Evolutionary conservation across 2,797 vertebrate genomes (phyloP).

Genomic region (Anniella stebbinsi): DNA sequence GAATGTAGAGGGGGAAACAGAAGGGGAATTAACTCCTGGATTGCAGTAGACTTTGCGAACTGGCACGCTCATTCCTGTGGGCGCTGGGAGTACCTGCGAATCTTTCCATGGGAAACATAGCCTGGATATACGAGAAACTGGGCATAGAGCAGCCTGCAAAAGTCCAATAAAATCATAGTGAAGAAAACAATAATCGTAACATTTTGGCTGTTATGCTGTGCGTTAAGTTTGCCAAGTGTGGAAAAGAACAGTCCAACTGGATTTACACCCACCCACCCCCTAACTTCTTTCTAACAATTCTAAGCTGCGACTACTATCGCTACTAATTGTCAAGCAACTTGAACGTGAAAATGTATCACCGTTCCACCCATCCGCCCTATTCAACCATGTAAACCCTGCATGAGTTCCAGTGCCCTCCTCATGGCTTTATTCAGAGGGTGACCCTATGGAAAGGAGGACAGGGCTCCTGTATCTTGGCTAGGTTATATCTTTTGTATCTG

Average conservation of each 20-base stretch:
- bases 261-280: neutral
- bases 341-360: neutral
- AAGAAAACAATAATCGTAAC: neutral
- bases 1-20: conserved; percentile 39
- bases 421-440: no score
- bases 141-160: neutral
- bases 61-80: neutral
- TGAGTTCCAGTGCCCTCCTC: neutral
- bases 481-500: no score
- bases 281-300: neutral
- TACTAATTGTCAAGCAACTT: neutral
- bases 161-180: neutral
- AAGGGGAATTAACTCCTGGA: conserved; percentile 27
- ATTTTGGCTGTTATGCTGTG: neutral
- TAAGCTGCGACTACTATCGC: neutral
- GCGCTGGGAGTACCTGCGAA: neutral
- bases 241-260: neutral
- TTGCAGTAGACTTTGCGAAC: neutral
- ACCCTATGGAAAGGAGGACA: neutral
- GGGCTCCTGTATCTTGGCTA: no score
- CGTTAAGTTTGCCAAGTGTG: neutral
- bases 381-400: neutral
- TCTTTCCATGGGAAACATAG: neutral
- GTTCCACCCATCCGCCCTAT: neutral
- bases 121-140: neutral